phyloP scores from a whole-genome alignment of 1,140 invertebrate genomes.

The Leptinotarsa defecta region DNA sequence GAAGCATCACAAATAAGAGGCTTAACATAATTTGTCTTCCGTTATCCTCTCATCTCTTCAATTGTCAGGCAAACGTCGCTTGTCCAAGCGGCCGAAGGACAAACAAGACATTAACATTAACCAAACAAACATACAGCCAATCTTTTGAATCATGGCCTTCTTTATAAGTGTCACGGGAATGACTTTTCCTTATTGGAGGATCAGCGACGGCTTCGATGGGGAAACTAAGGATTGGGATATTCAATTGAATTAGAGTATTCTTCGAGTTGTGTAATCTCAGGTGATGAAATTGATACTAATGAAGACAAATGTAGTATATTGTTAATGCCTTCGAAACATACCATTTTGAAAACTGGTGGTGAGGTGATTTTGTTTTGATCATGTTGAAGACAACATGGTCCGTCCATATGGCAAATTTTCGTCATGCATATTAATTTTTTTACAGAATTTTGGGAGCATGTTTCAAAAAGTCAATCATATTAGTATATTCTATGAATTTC shows the following conservation, averaged over 20 bases:
- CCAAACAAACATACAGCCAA: conserved; percentile 35
- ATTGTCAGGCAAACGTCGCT: conserved; percentile 39
- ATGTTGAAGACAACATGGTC: too few species aligned
- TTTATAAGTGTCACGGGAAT: conserved; percentile 26
- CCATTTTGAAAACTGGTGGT: too few species aligned
- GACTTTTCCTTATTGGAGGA: not conserved
- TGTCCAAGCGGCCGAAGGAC: conserved; percentile 38
- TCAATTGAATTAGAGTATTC: not conserved
- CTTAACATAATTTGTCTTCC: conserved; percentile 42
- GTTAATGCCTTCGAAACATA: too few species aligned
- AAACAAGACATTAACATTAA: conserved; percentile 40
- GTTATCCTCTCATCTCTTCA: conserved; percentile 42
- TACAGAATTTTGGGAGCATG: too few species aligned
- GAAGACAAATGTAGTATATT: too few species aligned
- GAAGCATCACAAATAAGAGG: conserved; percentile 31
- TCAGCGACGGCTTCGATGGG: not conserved
- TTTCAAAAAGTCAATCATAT: too few species aligned
- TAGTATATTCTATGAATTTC: too few species aligned
- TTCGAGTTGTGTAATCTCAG: not conserved
- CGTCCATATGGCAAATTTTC: too few species aligned
- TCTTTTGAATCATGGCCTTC: conserved; percentile 27
- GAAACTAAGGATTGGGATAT: not conserved
- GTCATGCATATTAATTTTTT: too few species aligned
- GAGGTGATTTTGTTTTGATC: too few species aligned
- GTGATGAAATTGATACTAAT: not conserved